Evolutionary conservation across 92 coral and sea anemone genomes (phyloP), one percentile per base, ranked within the genome.

Genomic region (Porites lobata): DNA sequence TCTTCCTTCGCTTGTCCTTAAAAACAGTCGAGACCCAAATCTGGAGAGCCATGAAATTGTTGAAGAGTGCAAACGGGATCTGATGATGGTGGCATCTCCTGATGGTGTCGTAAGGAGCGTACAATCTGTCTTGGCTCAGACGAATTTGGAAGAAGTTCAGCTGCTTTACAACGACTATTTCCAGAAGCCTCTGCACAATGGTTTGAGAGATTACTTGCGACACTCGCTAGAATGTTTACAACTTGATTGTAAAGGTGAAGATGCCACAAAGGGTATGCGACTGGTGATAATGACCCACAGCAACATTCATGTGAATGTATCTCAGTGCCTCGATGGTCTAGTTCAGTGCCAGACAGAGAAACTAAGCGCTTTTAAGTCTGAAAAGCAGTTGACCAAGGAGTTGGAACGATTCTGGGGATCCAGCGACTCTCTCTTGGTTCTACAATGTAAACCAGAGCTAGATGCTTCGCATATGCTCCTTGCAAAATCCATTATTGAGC

Each of bases 371-470:
- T 97, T 94, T 78, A 97, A 94, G 90, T 97, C 99, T 5, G 98
- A 97, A 58, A 97, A 97, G 77, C 96, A 97, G 59, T 79, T 97
- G 72, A 91, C 98, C 7, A 94, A 88, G 62, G 82, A 93, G 89
- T 79, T 97, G 51, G 84, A 92, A 85, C 67, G 87, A 21, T 97
- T 97, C 79, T 97, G 98, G 98, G 64, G 61, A 77, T 89, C 91
- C 21, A 63, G 87, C 18, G 90, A 95, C 12, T 86, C 87, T 24
- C 85, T 97, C 68, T 77, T 97, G 24, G 98, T 94, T 2, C 79
- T 96, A 65, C 99, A 97, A 77, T 97, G 99, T 76, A 85, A 90
- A 32, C 99, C 99, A 43, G 96, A 96, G 78, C 90, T 94, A n/a
- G 99, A 97, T 91, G 94, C 98, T 11, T 63, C 92, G 20, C 98